These are phyloP conservation scores for Papilio protenor DNA, from an alignment of 2,888 invertebrate species.

Conservation along the genomic window DNA sequence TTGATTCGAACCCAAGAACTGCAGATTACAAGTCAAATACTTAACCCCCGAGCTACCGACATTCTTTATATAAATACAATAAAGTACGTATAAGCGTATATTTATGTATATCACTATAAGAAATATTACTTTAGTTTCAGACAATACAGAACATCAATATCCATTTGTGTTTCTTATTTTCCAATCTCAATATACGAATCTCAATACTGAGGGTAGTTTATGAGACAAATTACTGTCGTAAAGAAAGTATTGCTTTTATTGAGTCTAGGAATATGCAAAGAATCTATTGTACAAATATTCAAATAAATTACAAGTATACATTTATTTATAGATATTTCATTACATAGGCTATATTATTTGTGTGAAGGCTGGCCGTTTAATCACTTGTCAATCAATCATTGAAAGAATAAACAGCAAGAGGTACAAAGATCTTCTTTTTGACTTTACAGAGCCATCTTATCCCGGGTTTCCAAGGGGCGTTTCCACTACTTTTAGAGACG, in stretches of 20 bases:
- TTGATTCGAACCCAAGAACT: too few relatives aligned
- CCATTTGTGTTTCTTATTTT: constrained; percentile 14
- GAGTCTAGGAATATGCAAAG: constrained; percentile 15
- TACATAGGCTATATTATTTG: too few relatives aligned
- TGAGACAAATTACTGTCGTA: constrained; percentile 22
- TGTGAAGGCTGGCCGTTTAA: too few relatives aligned
- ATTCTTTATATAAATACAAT: too few relatives aligned
- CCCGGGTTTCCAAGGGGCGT: too few relatives aligned
- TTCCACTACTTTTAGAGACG: too few relatives aligned
- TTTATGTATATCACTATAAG: not conserved
- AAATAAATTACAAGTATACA: not conserved
- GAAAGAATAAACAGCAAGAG: not conserved
- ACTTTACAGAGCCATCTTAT: not conserved
- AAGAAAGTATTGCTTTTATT: constrained; percentile 17
- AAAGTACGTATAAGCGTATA: not conserved
- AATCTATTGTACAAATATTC: not conserved
- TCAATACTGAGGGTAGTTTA: constrained; percentile 14
- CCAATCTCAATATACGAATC: not conserved
- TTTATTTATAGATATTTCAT: not conserved
- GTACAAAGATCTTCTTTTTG: not conserved
- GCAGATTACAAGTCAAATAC: too few relatives aligned
- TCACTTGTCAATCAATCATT: not conserved
- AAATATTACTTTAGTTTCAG: not conserved
- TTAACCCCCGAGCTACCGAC: too few relatives aligned
- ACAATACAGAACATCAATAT: constrained; percentile 11